Evolutionary conservation across 1,140 invertebrate species (phyloP), one percentile per base, ranked within the genome.

Genomic region (Drosophila lacteicornis): DNA sequence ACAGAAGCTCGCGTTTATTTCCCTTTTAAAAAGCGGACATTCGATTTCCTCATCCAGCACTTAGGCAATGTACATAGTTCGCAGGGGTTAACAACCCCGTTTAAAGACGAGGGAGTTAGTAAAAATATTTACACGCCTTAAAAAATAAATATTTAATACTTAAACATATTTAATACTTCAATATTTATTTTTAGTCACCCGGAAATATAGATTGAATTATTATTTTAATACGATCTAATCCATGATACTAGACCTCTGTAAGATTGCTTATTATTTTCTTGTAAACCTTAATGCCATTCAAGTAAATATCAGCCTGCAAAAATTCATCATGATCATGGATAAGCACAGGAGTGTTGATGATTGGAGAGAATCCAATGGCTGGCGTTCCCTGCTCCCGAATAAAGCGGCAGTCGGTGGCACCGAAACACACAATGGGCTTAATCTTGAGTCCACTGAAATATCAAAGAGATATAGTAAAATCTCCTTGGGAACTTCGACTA

Each of bases 11-110:
- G 98, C 93, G 90, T 99, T 98, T 33, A 99, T 92, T 17, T 94
- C 93, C 88, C 95, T 95, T 96, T 95, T 25, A 9, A 33, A 33
- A 33, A 33, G 96, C 93, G 0, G 95, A 95, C 12, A 95, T 1
- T 98, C 98, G 74, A 97, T 96, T 94, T 99, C 98, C 93, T 99
- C 98, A 93, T 99, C 98, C 83, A 97, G 96, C 17, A 97, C 96
- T 94, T 97, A 98, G 11, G 95, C 94, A 8, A 98, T 78, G 86
- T 96, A 95, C 22, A 97, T 82, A 8, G 95, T 97, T 61, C 96
- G 93, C 67, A 94, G 93, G 25, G 95, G 93, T 59, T 80, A 85
- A 3, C 94, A 90, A 4, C 95, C 95, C 25, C 94, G 19, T 22
- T 22, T 11, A 12, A 51, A 30, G 9, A 30, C n/a, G 27, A 0